Conservation (phyloP, 2,888 invertebrate species). For the Erynnis tages region DNA sequence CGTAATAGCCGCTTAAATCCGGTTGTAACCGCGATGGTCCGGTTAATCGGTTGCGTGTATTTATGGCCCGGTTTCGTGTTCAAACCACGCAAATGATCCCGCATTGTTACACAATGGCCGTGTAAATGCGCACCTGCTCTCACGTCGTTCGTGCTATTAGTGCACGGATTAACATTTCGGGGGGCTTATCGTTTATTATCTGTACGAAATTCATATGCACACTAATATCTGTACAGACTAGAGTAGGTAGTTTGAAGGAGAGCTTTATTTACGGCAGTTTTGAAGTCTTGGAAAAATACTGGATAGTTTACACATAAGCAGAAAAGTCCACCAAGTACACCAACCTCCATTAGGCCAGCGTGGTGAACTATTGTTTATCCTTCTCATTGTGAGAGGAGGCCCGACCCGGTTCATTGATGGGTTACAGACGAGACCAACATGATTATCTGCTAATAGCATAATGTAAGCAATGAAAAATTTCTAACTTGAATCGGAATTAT, state of each 20-base stretch:
- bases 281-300: background rate
- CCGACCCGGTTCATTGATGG: too few species aligned
- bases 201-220: too few species aligned
- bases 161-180: constrained; percentile 5
- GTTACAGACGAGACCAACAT: too few species aligned
- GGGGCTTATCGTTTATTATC: background rate
- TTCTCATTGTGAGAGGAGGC: too few species aligned
- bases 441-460: too few species aligned
- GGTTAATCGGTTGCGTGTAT: constrained; percentile 31
- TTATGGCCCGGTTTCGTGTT: constrained; percentile 31
- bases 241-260: background rate
- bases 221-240: too few species aligned
- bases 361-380: too few species aligned
- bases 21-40: constrained; percentile 15
- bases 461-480: too few species aligned
- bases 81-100: constrained; percentile 22
- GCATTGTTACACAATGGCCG: constrained; percentile 14
- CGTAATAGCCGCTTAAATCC: background rate
- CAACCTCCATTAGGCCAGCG: too few species aligned
- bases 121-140: constrained; percentile 20
- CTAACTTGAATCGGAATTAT: too few species aligned
- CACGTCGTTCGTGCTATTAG: constrained; percentile 15
- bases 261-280: background rate
- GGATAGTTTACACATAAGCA: too few species aligned
- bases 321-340: too few species aligned